Evolutionary conservation across 2,113 vertebrate genomes (phyloP).

Genomic region (Cricetomys ansorgei): DNA sequence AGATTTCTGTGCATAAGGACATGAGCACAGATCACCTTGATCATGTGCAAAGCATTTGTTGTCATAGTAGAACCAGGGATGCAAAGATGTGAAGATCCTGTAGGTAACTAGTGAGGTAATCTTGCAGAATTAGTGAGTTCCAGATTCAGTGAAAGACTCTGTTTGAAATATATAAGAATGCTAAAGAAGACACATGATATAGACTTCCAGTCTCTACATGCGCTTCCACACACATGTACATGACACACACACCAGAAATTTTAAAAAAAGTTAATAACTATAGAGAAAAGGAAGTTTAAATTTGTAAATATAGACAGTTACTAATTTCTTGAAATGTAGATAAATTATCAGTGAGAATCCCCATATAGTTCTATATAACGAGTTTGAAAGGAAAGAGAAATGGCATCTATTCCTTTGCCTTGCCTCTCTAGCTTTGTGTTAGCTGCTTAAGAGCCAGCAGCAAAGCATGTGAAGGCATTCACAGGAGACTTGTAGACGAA

Average conservation of each 20-base stretch:
- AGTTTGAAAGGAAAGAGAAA: conserved; percentile 68
- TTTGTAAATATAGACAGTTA: conserved; percentile 64
- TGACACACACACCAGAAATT: background rate
- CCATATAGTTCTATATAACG: conserved; percentile 72
- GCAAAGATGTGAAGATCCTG: background rate
- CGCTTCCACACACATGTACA: no score
- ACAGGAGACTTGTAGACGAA: conserved; percentile 66
- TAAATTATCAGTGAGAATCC: conserved; percentile 79
- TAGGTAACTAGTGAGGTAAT: no score
- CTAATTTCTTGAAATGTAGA: conserved; percentile 86
- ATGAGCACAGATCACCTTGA: background rate
- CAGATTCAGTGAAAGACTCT: background rate
- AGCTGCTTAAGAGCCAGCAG: conserved; percentile 63
- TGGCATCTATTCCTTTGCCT: conserved; percentile 80
- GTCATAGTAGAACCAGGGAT: background rate
- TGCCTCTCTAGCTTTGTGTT: conserved; percentile 84
- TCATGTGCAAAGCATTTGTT: background rate
- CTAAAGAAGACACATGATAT: background rate
- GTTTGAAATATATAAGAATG: background rate
- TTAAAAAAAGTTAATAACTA: conserved; percentile 77
- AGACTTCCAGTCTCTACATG: background rate
- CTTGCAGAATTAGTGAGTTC: background rate
- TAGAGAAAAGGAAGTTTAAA: conserved; percentile 69
- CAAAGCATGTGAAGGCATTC: conserved; percentile 72
- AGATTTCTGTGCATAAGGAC: background rate